These are phyloP conservation scores for Eledona agricola DNA, from an alignment of 2,888 invertebrate genomes.

Conservation along the genomic window DNA sequence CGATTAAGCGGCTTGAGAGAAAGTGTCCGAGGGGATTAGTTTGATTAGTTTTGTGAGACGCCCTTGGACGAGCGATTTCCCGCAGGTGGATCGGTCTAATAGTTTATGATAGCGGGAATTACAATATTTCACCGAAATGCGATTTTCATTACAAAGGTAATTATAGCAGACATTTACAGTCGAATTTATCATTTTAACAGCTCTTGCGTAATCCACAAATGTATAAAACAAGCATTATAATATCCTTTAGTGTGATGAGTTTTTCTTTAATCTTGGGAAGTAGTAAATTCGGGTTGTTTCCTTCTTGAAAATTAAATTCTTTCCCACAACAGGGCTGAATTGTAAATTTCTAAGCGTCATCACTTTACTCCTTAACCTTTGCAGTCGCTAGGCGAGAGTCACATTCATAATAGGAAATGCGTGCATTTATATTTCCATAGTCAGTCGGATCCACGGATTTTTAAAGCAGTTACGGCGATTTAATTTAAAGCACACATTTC, in stretches of 20 bases:
- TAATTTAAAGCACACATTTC: too few species aligned
- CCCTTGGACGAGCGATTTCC: too few species aligned
- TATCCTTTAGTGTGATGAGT: slow-evolving; percentile 61
- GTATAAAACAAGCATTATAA: slow-evolving; percentile 61
- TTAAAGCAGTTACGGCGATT: too few species aligned
- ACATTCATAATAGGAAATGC: too few species aligned
- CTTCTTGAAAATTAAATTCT: slow-evolving; percentile 60
- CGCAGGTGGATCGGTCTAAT: too few species aligned
- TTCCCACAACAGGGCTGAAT: slow-evolving; percentile 24
- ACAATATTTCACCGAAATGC: slow-evolving; percentile 37
- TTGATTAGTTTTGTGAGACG: too few species aligned
- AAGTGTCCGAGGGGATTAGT: too few species aligned
- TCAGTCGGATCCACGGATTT: too few species aligned
- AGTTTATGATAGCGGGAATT: slow-evolving; percentile 29
- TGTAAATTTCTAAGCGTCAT: slow-evolving; percentile 25
- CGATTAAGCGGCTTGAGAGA: too few species aligned
- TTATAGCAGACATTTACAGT: slow-evolving; percentile 54
- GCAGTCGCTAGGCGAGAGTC: too few species aligned
- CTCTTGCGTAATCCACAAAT: slow-evolving; percentile 58
- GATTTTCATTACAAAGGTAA: slow-evolving; percentile 48
- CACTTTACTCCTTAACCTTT: too few species aligned
- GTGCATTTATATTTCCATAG: too few species aligned
- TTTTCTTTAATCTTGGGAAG: slow-evolving; percentile 61
- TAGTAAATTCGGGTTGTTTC: slow-evolving; percentile 61
- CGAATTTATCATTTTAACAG: slow-evolving; percentile 55